Evolutionary conservation across 2,888 invertebrate species (phyloP).

Genomic region (Gymnosoma rotundatum): DNA sequence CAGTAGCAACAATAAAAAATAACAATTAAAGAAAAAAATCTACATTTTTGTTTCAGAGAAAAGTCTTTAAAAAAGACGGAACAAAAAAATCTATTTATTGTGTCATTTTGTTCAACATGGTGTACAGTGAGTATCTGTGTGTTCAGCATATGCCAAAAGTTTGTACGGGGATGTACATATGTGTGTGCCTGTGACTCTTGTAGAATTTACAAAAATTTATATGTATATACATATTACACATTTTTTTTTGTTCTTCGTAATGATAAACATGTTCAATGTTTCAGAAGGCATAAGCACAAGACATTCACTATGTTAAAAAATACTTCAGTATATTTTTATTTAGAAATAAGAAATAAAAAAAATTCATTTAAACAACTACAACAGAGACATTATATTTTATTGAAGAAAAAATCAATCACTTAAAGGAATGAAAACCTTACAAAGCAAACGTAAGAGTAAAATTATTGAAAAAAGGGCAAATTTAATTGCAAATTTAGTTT

Average conservation of each 20-base stretch:
- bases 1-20: too few relatives aligned
- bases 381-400: conserved; percentile 13
- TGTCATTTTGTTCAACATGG: conserved; percentile 8
- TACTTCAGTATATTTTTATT: conserved; percentile 27
- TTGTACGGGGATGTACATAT: background rate
- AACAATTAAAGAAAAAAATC: too few relatives aligned
- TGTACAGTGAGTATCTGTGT: conserved; percentile 10
- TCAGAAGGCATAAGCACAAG: conserved; percentile 47
- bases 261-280: conserved; percentile 58
- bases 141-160: too few relatives aligned
- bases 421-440: background rate
- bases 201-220: conserved; percentile 39
- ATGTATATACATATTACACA: background rate
- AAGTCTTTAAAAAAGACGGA: background rate
- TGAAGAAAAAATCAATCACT: background rate
- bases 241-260: conserved; percentile 11
- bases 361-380: conserved; percentile 1
- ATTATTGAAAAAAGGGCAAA: too few relatives aligned
- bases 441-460: too few relatives aligned
- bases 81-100: conserved; percentile 20
- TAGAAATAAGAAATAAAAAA: background rate
- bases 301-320: conserved; percentile 23
- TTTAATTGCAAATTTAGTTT: too few relatives aligned
- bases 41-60: background rate
- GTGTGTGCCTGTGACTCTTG: background rate